Evolutionary conservation across 2,113 vertebrate species (phyloP).

Genomic region (Smithornis capensis): DNA sequence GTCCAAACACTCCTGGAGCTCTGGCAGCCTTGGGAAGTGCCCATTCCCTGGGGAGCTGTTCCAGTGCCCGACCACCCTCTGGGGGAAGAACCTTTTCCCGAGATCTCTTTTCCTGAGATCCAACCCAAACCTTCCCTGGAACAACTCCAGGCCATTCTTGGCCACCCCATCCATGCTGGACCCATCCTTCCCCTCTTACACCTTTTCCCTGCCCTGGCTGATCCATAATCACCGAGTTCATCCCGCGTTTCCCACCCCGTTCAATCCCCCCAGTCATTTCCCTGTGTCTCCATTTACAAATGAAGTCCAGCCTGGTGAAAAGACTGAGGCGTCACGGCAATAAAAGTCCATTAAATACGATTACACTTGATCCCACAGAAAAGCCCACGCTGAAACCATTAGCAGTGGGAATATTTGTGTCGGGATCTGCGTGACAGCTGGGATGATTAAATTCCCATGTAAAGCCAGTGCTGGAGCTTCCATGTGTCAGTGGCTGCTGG

Average conservation of each 20-base stretch:
- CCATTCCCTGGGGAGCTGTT: neutral
- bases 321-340: neutral
- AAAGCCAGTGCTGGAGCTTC: neutral
- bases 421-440: neutral
- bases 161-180: neutral
- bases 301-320: neutral
- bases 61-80: neutral
- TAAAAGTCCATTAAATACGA: slow-evolving; percentile 19
- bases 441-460: neutral
- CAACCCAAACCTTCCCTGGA: neutral
- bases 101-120: neutral
- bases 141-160: neutral
- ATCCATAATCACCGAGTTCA: neutral
- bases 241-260: neutral
- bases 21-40: neutral
- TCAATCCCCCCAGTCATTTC: neutral
- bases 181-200: neutral
- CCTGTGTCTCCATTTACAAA: neutral
- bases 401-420: neutral
- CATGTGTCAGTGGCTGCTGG: neutral
- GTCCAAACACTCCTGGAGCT: neutral
- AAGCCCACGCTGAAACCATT: neutral
- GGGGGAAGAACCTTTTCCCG: neutral
- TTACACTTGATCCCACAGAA: neutral
- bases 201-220: neutral